Evolutionary conservation across 2,113 vertebrate genomes (phyloP).

Genomic region (Hippocampus barbouri): DNA sequence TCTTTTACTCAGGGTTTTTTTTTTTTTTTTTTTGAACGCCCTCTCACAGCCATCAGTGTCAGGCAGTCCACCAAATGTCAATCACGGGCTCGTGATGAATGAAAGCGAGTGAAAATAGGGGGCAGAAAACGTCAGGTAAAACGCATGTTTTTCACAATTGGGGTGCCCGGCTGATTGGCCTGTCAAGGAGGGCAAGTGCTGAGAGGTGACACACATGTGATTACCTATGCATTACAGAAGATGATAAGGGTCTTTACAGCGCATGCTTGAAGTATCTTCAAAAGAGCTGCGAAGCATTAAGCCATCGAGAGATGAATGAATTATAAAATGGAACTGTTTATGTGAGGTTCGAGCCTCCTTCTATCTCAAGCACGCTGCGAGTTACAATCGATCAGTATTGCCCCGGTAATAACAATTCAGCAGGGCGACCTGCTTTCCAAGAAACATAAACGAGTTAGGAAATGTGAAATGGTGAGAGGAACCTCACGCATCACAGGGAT

Average conservation of each 20-base stretch:
- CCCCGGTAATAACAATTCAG: slow-evolving; percentile 6
- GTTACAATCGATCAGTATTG: slow-evolving; percentile 14
- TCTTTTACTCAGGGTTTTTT: slow-evolving; percentile 59
- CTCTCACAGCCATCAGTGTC: slow-evolving; percentile 68
- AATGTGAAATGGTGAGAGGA: background rate
- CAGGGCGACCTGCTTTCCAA: background rate
- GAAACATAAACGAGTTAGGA: background rate
- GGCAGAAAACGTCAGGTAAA: slow-evolving; percentile 31
- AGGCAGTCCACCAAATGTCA: slow-evolving; percentile 53
- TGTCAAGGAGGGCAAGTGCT: slow-evolving; percentile 46
- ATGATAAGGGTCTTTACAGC: slow-evolving; percentile 59
- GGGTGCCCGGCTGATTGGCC: slow-evolving; percentile 55
- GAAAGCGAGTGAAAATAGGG: slow-evolving; percentile 28
- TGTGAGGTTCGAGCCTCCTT: slow-evolving; percentile 27
- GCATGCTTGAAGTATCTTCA: slow-evolving; percentile 13
- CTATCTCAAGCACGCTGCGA: background rate
- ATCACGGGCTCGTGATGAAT: slow-evolving; percentile 47
- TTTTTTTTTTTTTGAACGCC: slow-evolving; percentile 48
- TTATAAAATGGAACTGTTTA: slow-evolving; percentile 44
- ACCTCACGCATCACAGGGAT: background rate
- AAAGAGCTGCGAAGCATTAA: slow-evolving; percentile 40
- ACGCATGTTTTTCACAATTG: slow-evolving; percentile 63
- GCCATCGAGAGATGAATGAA: slow-evolving; percentile 24
- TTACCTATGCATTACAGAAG: slow-evolving; percentile 69
- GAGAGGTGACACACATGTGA: slow-evolving; percentile 65